phyloP scores from a whole-genome alignment of 2,113 vertebrate species.

The Enhydra lutris region DNA sequence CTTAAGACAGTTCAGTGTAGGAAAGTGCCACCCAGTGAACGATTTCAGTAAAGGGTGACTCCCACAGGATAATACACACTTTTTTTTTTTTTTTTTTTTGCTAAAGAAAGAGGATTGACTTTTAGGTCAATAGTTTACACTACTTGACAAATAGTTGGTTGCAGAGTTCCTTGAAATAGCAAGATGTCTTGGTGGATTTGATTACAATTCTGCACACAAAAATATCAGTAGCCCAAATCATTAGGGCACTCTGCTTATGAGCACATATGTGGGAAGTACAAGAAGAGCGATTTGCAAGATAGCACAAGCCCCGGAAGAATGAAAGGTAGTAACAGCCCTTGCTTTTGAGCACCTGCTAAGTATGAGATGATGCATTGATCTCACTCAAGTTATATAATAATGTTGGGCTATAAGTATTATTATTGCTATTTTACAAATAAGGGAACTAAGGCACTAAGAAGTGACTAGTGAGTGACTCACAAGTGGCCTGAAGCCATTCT shows the following conservation, averaged over 20 bases:
- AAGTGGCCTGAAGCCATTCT: neutral
- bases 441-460: neutral
- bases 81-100: neutral
- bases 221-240: neutral
- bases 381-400: neutral
- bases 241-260: neutral
- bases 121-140: neutral
- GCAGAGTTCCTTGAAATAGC: neutral
- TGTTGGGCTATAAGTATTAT: accelerated
- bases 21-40: neutral
- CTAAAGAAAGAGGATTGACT: neutral
- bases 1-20: neutral
- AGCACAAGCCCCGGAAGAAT: neutral
- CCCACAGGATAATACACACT: neutral
- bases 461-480: neutral
- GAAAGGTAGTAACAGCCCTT: neutral
- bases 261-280: neutral
- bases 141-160: neutral
- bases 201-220: neutral
- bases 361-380: accelerated
- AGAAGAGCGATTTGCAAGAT: neutral
- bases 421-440: neutral
- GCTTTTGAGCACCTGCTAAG: neutral
- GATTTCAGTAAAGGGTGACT: neutral
- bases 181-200: neutral